Conservation (phyloP, 2,797 vertebrate genomes). For the Manis crassicaudata region DNA sequence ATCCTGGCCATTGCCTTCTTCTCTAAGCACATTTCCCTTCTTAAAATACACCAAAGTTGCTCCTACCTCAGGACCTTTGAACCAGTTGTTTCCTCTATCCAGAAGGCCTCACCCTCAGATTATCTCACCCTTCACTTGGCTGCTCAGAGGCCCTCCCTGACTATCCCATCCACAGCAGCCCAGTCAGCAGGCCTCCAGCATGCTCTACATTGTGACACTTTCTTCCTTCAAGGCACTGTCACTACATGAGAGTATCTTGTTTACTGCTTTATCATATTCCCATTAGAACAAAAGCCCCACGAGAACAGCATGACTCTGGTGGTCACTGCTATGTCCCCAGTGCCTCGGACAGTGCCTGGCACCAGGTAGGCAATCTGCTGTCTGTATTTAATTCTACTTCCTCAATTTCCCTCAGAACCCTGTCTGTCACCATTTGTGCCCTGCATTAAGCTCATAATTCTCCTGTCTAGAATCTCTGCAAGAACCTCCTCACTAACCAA, state of each 20-base stretch:
- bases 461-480: neutral
- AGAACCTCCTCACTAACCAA: neutral
- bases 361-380: neutral
- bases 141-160: neutral
- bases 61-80: neutral
- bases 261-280: neutral
- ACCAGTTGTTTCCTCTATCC: neutral
- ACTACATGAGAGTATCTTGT: neutral
- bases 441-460: neutral
- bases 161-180: too few species aligned
- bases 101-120: neutral
- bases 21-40: neutral
- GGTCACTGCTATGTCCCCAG: neutral
- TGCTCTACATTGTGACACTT: neutral
- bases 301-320: neutral
- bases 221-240: neutral
- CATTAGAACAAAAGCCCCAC: neutral
- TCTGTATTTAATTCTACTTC: neutral
- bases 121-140: neutral
- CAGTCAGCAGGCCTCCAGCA: neutral
- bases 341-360: too few species aligned
- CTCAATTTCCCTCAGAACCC: neutral
- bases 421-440: neutral
- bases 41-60: too few species aligned
- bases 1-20: neutral